A percentile compares a stretch with the other conserved stretches of the same genome.
phyloP scores from a whole-genome alignment of 2,113 vertebrate species.

The Serilophus lunatus region DNA sequence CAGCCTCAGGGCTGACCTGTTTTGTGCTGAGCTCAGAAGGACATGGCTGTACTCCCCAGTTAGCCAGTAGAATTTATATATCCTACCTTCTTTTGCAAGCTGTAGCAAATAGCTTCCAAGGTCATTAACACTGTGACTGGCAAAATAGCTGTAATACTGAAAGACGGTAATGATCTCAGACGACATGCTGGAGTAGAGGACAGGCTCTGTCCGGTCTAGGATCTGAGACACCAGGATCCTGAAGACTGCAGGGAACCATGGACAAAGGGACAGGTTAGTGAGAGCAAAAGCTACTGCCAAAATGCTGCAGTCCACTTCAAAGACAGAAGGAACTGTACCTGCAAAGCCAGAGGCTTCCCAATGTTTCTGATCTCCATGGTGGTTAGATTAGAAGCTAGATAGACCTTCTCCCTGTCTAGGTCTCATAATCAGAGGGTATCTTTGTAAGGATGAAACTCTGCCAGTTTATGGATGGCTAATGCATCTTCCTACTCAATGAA shows the following conservation, averaged over 20 bases:
- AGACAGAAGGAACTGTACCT: not conserved
- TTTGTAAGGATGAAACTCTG: not conserved
- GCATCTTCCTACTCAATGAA: not conserved
- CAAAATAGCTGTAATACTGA: slow-evolving; percentile 88
- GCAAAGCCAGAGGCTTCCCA: not conserved
- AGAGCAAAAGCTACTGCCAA: not conserved
- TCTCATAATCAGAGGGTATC: not conserved
- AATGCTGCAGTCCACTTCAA: not conserved
- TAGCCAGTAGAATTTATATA: not conserved
- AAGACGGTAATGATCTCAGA: slow-evolving; percentile 90
- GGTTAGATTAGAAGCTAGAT: not conserved
- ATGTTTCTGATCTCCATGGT: not conserved
- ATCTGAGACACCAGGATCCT: slow-evolving; percentile 86
- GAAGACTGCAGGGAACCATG: slow-evolving; percentile 74
- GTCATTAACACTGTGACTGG: slow-evolving; percentile 79
- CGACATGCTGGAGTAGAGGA: slow-evolving; percentile 72
- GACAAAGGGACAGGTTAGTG: not conserved
- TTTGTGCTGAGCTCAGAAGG: not conserved
- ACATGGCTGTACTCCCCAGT: not conserved
- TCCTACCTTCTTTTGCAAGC: slow-evolving; percentile 86
- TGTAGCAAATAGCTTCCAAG: slow-evolving; percentile 86
- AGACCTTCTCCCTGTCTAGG: not conserved
- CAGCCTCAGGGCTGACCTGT: not conserved
- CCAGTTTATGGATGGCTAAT: not conserved
- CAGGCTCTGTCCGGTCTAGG: slow-evolving; percentile 81